A percentile compares a stretch with the other conserved stretches of the same genome.
Conservation (phyloP, 2,113 vertebrate genomes). For the Cricetomys ansorgei region DNA sequence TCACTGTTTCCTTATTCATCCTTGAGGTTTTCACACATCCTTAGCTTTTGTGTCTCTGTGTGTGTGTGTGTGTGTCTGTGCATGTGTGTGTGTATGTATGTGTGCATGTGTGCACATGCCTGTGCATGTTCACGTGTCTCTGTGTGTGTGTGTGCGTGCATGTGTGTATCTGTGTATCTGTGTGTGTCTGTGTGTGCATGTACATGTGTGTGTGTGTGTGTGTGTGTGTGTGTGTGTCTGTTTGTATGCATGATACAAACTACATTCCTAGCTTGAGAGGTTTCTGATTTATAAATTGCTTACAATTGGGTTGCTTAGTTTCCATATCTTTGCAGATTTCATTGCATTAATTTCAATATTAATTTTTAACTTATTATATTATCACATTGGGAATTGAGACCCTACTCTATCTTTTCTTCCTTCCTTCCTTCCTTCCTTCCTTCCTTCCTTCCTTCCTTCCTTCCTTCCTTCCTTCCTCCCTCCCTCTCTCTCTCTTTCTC, state of each 20-base stretch:
- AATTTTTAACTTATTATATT: not conserved
- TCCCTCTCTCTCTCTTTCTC: too few relatives aligned
- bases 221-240: not conserved
- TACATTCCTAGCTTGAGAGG: not conserved
- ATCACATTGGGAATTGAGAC: not conserved
- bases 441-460: too few relatives aligned
- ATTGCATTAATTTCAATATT: not conserved
- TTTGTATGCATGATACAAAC: not conserved
- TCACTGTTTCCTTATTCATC: not conserved
- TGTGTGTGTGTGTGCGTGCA: too few relatives aligned
- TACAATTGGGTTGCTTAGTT: not conserved
- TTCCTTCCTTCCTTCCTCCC: too few relatives aligned
- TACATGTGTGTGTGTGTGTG: not conserved
- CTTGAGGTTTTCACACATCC: too few relatives aligned
- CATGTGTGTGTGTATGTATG: not conserved
- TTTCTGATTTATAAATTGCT: not conserved
- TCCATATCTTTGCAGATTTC: too few relatives aligned
- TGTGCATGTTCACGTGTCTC: too few relatives aligned
- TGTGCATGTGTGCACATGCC: too few relatives aligned
- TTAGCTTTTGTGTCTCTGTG: too few relatives aligned
- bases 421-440: too few relatives aligned
- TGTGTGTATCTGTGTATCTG: too few relatives aligned
- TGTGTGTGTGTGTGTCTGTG: not conserved
- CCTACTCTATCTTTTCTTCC: not conserved
- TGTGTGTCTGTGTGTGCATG: too few relatives aligned